Evolutionary conservation across 2,888 invertebrate species (phyloP).

Genomic region (Plutella xylostella): DNA sequence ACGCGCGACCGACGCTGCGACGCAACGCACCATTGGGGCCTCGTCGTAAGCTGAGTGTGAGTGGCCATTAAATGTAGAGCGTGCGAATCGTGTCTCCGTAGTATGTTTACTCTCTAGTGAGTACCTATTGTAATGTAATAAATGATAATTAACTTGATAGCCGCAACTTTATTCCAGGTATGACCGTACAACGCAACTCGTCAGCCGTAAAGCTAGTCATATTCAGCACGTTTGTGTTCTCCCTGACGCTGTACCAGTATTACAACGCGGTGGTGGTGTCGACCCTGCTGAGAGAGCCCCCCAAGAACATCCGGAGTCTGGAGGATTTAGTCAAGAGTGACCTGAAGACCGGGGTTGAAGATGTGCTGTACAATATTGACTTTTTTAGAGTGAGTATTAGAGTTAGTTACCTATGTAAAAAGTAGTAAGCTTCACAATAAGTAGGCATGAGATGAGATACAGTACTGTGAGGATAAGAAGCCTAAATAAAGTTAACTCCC

Average conservation of each 20-base stretch:
- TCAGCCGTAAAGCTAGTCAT: conserved; percentile 65
- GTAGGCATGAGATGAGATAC: too few relatives aligned
- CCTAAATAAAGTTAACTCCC: too few relatives aligned
- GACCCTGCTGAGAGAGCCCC: conserved; percentile 70
- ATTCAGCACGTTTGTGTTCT: conserved; percentile 65
- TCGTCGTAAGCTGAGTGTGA: too few relatives aligned
- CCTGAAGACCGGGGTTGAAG: conserved; percentile 72
- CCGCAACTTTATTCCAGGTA: conserved; percentile 35
- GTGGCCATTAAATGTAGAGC: too few relatives aligned
- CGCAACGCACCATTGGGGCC: too few relatives aligned
- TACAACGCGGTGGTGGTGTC: conserved; percentile 79
- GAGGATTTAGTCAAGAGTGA: conserved; percentile 70
- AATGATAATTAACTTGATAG: not conserved
- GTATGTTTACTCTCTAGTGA: not conserved
- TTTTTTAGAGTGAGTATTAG: conserved; percentile 74
- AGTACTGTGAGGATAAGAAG: too few relatives aligned
- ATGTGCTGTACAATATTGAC: conserved; percentile 72
- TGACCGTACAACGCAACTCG: conserved; percentile 41
- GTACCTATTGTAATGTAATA: not conserved
- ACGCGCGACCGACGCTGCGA: too few relatives aligned
- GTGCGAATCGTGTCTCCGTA: too few relatives aligned
- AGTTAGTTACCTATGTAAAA: too few relatives aligned
- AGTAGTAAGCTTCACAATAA: too few relatives aligned
- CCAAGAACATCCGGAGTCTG: conserved; percentile 71
- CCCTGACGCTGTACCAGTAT: conserved; percentile 74